Evolutionary conservation across 35 echinoderm and acorn worm genomes (phyloP).

Genomic region (Chiridota heheva): DNA sequence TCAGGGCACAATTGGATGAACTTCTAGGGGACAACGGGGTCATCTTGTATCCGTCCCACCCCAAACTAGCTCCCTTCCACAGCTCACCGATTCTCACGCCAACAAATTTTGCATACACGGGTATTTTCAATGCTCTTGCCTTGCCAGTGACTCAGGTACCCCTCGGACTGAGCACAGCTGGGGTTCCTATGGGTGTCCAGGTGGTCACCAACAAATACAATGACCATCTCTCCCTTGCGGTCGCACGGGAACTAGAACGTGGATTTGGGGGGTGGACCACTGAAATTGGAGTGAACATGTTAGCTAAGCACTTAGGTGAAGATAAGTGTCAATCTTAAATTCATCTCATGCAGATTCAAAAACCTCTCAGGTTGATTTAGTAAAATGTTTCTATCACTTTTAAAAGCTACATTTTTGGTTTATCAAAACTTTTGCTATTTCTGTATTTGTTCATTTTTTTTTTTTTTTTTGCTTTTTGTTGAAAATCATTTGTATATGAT

Average conservation of each 20-base stretch:
- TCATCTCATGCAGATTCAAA: too few species aligned
- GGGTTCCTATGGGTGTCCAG: slow-evolving; percentile 85
- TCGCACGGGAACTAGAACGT: slow-evolving; percentile 79
- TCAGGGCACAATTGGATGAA: slow-evolving; percentile 59
- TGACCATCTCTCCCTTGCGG: slow-evolving; percentile 83
- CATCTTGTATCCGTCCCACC: slow-evolving; percentile 87
- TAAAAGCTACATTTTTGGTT: too few species aligned
- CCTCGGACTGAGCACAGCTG: slow-evolving; percentile 75
- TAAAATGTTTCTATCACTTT: too few species aligned
- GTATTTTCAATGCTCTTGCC: slow-evolving; percentile 80
- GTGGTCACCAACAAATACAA: slow-evolving; percentile 74
- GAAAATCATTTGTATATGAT: too few species aligned
- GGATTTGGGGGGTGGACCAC: slow-evolving; percentile 91
- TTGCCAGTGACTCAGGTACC: slow-evolving; percentile 91
- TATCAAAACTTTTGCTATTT: too few species aligned
- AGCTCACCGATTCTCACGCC: slow-evolving; percentile 80
- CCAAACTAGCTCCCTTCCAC: slow-evolving; percentile 94
- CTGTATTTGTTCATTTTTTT: too few species aligned
- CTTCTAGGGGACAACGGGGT: slow-evolving; percentile 84
- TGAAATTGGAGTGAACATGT: slow-evolving; percentile 33
- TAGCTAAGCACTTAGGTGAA: not conserved
- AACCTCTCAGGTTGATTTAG: too few species aligned
- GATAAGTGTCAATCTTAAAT: not conserved
- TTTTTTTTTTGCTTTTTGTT: too few species aligned
- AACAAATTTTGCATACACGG: slow-evolving; percentile 83